Conservation (phyloP, 2,113 vertebrate genomes). For the Perca fluviatilis region DNA sequence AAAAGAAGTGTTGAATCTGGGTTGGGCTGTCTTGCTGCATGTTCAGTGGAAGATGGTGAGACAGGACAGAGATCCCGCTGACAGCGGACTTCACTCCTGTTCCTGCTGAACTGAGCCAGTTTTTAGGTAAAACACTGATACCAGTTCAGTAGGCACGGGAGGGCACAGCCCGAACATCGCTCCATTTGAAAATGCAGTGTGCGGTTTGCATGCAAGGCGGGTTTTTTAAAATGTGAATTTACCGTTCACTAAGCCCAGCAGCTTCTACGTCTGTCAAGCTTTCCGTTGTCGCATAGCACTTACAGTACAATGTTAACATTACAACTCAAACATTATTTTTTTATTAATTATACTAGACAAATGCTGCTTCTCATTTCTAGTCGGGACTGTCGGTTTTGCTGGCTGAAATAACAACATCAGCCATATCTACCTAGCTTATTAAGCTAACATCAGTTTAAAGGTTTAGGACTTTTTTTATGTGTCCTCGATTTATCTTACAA, state of each 20-base stretch:
- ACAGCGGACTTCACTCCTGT: slow-evolving; percentile 84
- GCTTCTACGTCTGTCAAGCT: background rate
- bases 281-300: background rate
- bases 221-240: background rate
- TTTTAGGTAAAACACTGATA: slow-evolving; percentile 85
- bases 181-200: background rate
- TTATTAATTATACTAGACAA: background rate
- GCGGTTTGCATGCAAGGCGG: background rate
- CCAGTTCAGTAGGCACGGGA: slow-evolving; percentile 90
- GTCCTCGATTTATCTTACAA: too few relatives aligned
- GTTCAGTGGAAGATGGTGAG: slow-evolving; percentile 29
- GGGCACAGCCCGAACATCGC: slow-evolving; percentile 72
- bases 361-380: background rate
- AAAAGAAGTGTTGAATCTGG: background rate
- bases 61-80: background rate
- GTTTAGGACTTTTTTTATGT: background rate
- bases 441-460: background rate
- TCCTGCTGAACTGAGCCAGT: slow-evolving; percentile 92
- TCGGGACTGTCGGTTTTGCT: background rate
- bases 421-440: background rate
- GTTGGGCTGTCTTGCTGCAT: background rate
- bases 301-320: background rate
- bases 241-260: background rate
- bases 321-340: background rate
- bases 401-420: background rate